Conservation (phyloP, 1,140 invertebrate genomes). For the Eumeta japonica region DNA sequence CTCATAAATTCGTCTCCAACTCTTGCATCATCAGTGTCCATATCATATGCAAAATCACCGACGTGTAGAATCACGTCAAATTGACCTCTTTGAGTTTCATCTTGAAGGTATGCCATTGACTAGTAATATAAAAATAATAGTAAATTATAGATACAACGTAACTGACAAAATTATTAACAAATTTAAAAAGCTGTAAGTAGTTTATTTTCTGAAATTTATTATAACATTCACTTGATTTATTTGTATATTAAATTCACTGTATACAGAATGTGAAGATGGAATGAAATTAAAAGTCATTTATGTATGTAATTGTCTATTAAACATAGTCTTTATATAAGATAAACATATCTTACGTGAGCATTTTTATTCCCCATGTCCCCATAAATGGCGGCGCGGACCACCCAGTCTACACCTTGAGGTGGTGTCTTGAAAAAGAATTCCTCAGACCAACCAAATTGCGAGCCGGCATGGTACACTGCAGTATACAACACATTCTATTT, state of each 20-base stretch:
- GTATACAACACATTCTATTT: neutral
- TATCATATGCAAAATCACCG: constrained; percentile 95
- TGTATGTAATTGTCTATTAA: too few species aligned
- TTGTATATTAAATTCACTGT: too few species aligned
- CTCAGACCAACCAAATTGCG: constrained; percentile 75
- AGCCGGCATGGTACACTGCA: constrained; percentile 82
- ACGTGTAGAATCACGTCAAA: constrained; percentile 91
- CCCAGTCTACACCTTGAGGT: constrained; percentile 67
- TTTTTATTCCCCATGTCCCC: constrained; percentile 92
- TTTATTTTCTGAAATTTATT: too few species aligned
- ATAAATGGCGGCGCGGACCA: constrained; percentile 78
- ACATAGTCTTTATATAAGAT: too few species aligned
- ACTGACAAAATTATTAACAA: too few species aligned
- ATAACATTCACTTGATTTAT: too few species aligned
- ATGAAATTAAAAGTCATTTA: too few species aligned
- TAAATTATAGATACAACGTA: too few species aligned
- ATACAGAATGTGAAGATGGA: too few species aligned
- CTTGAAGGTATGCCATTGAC: constrained; percentile 77
- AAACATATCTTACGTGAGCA: constrained; percentile 58
- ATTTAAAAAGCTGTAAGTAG: too few species aligned
- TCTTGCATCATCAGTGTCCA: constrained; percentile 75
- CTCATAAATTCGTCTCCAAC: constrained; percentile 90
- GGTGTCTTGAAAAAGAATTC: constrained; percentile 74
- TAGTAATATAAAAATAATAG: constrained; percentile 38
- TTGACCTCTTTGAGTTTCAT: constrained; percentile 74